Conservation (phyloP, 2,888 invertebrate genomes). For the Heliconius sara region DNA sequence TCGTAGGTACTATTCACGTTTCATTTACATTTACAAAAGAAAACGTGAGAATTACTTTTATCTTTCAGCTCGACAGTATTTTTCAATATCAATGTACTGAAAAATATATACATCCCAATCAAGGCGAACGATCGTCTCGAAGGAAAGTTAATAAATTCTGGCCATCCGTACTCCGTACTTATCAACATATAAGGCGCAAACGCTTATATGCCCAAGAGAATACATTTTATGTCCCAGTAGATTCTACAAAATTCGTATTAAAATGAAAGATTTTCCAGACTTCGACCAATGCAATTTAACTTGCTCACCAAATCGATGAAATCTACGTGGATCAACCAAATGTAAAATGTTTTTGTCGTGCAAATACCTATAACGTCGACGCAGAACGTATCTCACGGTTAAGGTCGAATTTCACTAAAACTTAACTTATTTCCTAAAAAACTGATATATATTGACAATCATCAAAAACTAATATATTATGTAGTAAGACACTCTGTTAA, state of each 20-base stretch:
- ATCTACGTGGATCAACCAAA: background rate
- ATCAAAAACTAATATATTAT: too few relatives aligned
- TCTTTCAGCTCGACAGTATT: conserved; percentile 20
- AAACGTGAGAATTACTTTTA: conserved; percentile 7
- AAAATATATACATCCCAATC: conserved; percentile 42
- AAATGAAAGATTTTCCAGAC: conserved; percentile 26
- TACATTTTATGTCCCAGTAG: conserved; percentile 22
- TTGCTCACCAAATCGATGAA: conserved; percentile 6
- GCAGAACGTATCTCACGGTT: too few relatives aligned
- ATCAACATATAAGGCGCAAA: conserved; percentile 24
- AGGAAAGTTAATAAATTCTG: conserved; percentile 31
- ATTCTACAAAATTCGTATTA: conserved; percentile 1
- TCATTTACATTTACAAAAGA: conserved; percentile 9
- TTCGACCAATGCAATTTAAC: conserved; percentile 4
- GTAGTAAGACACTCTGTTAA: too few relatives aligned
- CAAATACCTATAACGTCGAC: background rate
- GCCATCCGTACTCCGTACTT: conserved; percentile 26
- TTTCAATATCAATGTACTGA: conserved; percentile 40
- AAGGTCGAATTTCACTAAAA: too few relatives aligned
- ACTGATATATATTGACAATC: too few relatives aligned
- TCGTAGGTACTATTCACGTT: background rate
- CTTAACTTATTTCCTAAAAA: too few relatives aligned
- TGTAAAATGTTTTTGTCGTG: background rate
- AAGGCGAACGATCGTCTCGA: conserved; percentile 28
- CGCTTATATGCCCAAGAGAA: conserved; percentile 24